Evolutionary conservation across 2,113 vertebrate species (phyloP), one percentile per base, ranked within the genome.

Genomic region (Craseonycteris thonglongyai): DNA sequence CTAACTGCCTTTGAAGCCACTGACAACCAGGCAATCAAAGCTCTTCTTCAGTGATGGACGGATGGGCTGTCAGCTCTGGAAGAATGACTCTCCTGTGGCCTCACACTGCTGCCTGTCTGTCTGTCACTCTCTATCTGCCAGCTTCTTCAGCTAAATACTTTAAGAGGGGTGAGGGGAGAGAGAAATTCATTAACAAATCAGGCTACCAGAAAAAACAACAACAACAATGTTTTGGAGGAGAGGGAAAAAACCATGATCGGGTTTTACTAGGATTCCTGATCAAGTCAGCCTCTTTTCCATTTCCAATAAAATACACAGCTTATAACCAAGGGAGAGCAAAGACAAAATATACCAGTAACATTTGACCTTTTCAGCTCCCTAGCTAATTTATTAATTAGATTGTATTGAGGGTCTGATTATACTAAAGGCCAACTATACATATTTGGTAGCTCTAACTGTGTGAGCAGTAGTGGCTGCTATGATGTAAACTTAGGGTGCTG

Each of bases 21-120:
- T 82, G 98, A 99, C 95, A 98, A 96, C 93, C 99, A 99, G 11
- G 98, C 97, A 96, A 99, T 99, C 96, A 99, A 99, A 98, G 99
- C 98, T 95, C 98, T 99, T 94, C 98, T 99, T 90, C 99, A 99
- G 98, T 99, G 98, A 99, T 72, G 95, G 98, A 98, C 96, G 98
- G 98, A 94, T 38, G 97, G 98, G 98, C 98, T 98, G 97, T 98
- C 98, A 98, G 90, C 95, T 98, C 97, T 96, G 88, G 87, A 96
- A 90, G 97, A 97, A 98, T 96, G 97, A 96, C 96, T 98, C 98
- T 98, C 98, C 98, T 98, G 98, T 98, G 98, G 98, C 98, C 98
- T 99, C 98, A 99, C 98, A 98, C 98, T 98, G 97, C 98, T 98
- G 99, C 98, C 98, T 99, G 98, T 98, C 98, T 98, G 98, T 98